Conservation (phyloP, 2,113 vertebrate genomes). For the Oceanites oceanicus region DNA sequence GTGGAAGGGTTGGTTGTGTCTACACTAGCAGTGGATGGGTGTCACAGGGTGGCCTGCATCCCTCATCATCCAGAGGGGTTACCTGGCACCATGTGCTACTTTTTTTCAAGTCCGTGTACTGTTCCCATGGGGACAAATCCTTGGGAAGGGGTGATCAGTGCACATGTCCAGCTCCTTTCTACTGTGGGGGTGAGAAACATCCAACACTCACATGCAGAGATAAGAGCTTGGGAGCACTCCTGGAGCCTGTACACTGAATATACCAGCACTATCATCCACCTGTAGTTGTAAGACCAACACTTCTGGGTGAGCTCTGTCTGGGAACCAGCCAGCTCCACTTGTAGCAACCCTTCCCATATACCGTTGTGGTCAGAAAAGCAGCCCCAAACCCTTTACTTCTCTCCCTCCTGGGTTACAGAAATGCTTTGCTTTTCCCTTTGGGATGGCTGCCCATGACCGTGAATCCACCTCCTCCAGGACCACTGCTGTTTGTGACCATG, state of each 20-base stretch:
- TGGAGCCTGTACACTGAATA: neutral
- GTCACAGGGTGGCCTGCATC: neutral
- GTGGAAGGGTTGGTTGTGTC: neutral
- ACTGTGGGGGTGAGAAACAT: fast-evolving
- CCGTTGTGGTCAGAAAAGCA: neutral
- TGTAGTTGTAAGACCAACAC: neutral
- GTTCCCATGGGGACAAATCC: neutral
- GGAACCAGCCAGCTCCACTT: neutral
- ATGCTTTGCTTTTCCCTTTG: neutral
- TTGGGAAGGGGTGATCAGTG: neutral
- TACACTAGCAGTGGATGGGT: neutral
- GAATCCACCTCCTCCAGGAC: neutral
- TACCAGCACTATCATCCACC: neutral
- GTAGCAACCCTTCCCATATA: neutral
- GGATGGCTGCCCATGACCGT: fast-evolving
- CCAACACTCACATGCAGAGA: neutral
- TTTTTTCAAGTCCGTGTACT: neutral
- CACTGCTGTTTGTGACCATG: neutral
- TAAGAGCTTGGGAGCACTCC: neutral
- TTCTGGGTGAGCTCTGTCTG: neutral
- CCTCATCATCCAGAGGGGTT: fast-evolving
- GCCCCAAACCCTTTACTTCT: neutral
- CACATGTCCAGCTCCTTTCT: neutral
- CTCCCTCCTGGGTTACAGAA: neutral
- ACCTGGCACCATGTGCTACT: neutral